Conservation (phyloP, 1,140 invertebrate genomes). For the Liolophura sinensis region DNA sequence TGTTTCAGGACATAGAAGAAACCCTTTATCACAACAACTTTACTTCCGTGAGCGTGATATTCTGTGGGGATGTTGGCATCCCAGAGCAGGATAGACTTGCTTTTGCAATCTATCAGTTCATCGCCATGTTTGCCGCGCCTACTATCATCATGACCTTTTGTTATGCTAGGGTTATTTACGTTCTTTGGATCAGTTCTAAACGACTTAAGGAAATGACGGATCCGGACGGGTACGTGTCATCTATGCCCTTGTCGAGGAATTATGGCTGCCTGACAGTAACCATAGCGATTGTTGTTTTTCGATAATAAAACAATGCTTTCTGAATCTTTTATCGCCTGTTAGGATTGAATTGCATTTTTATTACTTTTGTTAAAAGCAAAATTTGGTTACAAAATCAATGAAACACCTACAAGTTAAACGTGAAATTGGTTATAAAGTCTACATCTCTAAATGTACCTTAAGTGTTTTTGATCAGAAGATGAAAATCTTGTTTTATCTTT, state of each 20-base stretch:
- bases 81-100: constrained; percentile 31
- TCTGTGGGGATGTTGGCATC: constrained; percentile 54
- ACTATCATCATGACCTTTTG: constrained; percentile 62
- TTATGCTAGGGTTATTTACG: constrained; percentile 64
- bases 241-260: not conserved
- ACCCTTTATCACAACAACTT: constrained; percentile 55
- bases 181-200: constrained; percentile 64
- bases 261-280: not conserved
- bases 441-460: no score
- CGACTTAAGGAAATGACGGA: constrained; percentile 45
- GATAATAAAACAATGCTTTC: constrained; percentile 6
- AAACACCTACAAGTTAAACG: no score
- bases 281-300: not conserved
- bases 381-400: no score
- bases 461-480: no score
- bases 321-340: not conserved
- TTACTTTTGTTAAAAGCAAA: no score
- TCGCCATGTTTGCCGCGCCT: constrained; percentile 62
- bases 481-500: no score
- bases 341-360: not conserved
- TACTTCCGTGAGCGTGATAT: constrained; percentile 50
- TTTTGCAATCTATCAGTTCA: constrained; percentile 61
- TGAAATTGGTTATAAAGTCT: no score
- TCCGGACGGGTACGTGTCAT: constrained; percentile 20
- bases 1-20: constrained; percentile 49